Conservation (phyloP, 2,797 vertebrate species). For the Clamator glandarius region DNA sequence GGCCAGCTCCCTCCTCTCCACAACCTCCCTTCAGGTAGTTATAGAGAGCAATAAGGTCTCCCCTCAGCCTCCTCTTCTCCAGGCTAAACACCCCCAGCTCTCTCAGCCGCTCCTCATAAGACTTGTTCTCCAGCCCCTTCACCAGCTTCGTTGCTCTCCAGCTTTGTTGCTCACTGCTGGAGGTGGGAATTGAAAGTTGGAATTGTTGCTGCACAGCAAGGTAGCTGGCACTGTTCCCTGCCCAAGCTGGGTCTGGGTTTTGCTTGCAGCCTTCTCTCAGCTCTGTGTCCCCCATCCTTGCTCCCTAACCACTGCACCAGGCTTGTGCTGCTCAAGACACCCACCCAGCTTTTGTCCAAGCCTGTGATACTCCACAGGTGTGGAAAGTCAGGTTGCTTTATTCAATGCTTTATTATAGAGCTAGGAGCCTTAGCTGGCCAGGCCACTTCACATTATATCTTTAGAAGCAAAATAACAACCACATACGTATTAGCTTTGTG, state of each 20-base stretch:
- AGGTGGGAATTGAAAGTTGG: not conserved
- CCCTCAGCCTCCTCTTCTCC: too few species aligned
- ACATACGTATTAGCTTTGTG: not conserved
- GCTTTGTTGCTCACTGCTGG: not conserved
- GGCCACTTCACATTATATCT: not conserved
- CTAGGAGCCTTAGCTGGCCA: not conserved
- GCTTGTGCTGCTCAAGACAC: not conserved
- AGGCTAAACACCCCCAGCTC: too few species aligned
- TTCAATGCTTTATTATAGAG: not conserved
- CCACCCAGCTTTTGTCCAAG: not conserved
- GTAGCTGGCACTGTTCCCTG: not conserved
- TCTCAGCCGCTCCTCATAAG: too few species aligned
- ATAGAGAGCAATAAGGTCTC: too few species aligned
- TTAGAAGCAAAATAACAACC: not conserved
- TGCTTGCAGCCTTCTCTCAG: not conserved
- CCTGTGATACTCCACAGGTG: not conserved
- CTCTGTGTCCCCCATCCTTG: not conserved
- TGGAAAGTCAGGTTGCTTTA: not conserved
- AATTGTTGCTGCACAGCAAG: rapidly evolving
- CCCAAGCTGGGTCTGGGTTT: rapidly evolving
- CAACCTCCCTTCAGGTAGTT: too few species aligned
- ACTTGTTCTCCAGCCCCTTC: too few species aligned
- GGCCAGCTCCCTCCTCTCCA: too few species aligned
- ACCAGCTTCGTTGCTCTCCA: too few species aligned
- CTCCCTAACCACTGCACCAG: not conserved